Conservation (phyloP, 2,888 invertebrate genomes). For the Xestia ashworthii region DNA sequence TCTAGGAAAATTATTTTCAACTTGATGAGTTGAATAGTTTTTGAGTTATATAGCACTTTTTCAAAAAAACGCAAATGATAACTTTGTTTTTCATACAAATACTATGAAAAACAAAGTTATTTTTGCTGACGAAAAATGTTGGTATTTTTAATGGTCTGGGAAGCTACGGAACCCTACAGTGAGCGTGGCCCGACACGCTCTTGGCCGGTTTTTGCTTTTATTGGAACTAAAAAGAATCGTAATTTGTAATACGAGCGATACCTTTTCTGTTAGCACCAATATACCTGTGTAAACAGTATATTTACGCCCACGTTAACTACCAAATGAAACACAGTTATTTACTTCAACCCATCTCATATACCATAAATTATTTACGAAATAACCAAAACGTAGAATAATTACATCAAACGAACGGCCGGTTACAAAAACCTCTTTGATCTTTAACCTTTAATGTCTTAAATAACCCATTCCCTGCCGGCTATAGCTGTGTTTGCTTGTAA, state of each 20-base stretch:
- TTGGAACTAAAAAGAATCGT: neutral
- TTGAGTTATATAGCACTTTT: no score
- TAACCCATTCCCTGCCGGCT: slow-evolving; percentile 25
- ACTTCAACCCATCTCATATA: slow-evolving; percentile 7
- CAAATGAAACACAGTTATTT: slow-evolving; percentile 11
- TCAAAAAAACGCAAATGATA: no score
- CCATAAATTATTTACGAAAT: slow-evolving; percentile 6
- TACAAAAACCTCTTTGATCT: slow-evolving; percentile 48
- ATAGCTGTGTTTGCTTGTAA: slow-evolving; percentile 40
- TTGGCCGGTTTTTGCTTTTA: neutral
- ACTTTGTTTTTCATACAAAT: no score
- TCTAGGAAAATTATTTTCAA: no score
- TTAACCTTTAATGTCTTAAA: slow-evolving; percentile 48
- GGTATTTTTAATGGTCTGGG: no score
- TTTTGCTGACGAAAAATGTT: no score
- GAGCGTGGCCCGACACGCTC: no score
- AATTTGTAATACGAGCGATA: neutral
- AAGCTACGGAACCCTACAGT: no score
- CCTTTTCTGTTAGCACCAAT: neutral
- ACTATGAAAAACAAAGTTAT: no score
- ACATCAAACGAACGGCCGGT: slow-evolving; percentile 14
- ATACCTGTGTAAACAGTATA: neutral
- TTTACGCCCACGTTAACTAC: neutral
- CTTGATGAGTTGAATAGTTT: no score
- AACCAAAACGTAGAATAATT: slow-evolving; percentile 35